These are phyloP conservation scores for Drosophila equinoxialis DNA, from an alignment of 1,140 invertebrate species.

Conservation along the genomic window DNA sequence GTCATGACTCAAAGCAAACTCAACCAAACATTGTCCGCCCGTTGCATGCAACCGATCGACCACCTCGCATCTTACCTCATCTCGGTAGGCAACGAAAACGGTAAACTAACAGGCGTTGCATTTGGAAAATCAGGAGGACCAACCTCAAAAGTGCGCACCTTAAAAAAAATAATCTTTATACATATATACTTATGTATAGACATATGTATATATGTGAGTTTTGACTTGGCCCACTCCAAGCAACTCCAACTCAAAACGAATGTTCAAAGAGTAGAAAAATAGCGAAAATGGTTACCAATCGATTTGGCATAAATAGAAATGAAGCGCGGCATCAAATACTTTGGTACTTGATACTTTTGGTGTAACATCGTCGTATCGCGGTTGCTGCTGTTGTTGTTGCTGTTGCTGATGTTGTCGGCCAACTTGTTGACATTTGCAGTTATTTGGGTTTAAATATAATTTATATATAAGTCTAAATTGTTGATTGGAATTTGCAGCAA, in stretches of 20 bases:
- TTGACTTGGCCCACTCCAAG: slow-evolving; percentile 55
- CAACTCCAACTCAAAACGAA: slow-evolving; percentile 61
- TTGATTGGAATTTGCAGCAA: slow-evolving; percentile 63
- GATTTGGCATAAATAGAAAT: slow-evolving; percentile 71
- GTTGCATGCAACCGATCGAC: slow-evolving; percentile 65
- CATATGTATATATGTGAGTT: slow-evolving; percentile 23
- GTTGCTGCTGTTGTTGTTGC: not conserved
- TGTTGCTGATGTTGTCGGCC: slow-evolving; percentile 24
- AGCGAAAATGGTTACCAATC: slow-evolving; percentile 74
- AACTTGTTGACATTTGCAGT: slow-evolving; percentile 80
- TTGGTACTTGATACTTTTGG: slow-evolving; percentile 29
- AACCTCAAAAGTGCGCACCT: slow-evolving; percentile 80
- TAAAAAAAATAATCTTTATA: slow-evolving; percentile 77
- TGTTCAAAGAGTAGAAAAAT: slow-evolving; percentile 7
- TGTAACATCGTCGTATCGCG: slow-evolving; percentile 32
- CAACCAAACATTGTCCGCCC: slow-evolving; percentile 60
- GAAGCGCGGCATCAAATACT: slow-evolving; percentile 45
- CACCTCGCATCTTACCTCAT: slow-evolving; percentile 62
- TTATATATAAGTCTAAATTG: slow-evolving; percentile 71
- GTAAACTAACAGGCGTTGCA: slow-evolving; percentile 80
- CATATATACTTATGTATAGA: slow-evolving; percentile 32
- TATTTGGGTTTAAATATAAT: slow-evolving; percentile 55
- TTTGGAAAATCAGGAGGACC: slow-evolving; percentile 79
- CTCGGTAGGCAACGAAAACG: slow-evolving; percentile 58
- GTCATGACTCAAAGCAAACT: slow-evolving; percentile 75